These are phyloP conservation scores for Zosterops hypoxanthus DNA, from an alignment of 2,113 vertebrate species.

Conservation along the genomic window DNA sequence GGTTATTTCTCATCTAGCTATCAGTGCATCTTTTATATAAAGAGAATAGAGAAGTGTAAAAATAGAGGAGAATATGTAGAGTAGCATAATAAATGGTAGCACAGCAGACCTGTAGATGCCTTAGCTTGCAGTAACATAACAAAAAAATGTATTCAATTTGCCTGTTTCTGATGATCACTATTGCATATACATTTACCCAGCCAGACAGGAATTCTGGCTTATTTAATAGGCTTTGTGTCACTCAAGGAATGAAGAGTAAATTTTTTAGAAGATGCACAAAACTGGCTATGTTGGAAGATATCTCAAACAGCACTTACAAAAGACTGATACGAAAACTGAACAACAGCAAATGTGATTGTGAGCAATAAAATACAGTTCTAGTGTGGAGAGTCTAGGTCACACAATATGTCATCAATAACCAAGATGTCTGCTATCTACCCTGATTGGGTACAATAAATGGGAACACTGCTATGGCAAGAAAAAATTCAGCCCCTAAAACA, in stretches of 20 bases:
- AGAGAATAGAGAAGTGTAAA: neutral
- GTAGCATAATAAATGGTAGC: neutral
- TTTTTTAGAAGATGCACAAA: neutral
- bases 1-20: neutral
- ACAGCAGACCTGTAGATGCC: neutral
- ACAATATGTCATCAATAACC: neutral
- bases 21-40: neutral
- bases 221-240: neutral
- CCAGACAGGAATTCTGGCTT: neutral
- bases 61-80: neutral
- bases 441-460: neutral
- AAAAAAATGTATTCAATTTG: neutral
- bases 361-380: neutral
- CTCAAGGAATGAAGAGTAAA: neutral
- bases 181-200: neutral
- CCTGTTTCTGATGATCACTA: neutral
- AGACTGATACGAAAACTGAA: neutral
- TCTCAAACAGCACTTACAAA: neutral
- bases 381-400: neutral
- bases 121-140: neutral
- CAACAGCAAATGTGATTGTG: neutral
- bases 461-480: neutral
- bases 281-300: neutral
- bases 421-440: neutral
- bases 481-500: neutral